phyloP scores from a whole-genome alignment of 1,140 invertebrate genomes.

The Conus betulinus region DNA sequence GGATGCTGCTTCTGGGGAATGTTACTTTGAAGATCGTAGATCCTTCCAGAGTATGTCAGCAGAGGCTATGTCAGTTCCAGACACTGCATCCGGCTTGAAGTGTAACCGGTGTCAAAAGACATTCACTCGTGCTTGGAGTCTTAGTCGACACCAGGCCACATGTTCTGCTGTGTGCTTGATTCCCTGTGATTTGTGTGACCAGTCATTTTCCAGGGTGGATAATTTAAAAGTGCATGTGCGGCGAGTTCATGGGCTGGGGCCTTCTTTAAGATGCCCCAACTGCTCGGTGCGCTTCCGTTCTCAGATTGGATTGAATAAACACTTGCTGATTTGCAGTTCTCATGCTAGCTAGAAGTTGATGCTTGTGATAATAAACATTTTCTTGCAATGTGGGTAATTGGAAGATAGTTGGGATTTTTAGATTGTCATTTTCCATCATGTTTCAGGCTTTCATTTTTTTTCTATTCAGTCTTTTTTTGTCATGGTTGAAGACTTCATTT shows the following conservation, averaged over 20 bases:
- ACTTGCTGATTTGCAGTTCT: neutral
- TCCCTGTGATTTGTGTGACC: slow-evolving; percentile 34
- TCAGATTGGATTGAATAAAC: slow-evolving; percentile 23
- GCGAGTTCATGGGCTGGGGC: slow-evolving; percentile 18
- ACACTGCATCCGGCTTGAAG: neutral
- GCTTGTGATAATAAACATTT: neutral
- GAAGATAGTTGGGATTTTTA: neutral
- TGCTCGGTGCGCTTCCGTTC: slow-evolving; percentile 29
- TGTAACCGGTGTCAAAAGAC: slow-evolving; percentile 10
- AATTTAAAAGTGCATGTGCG: slow-evolving; percentile 29
- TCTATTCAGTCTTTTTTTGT: too few relatives aligned
- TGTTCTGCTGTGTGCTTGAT: slow-evolving; percentile 20
- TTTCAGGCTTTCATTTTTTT: too few relatives aligned
- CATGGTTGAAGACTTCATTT: too few relatives aligned
- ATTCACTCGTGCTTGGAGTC: slow-evolving; percentile 8
- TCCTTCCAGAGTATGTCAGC: neutral
- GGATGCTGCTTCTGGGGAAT: neutral
- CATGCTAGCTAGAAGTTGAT: neutral
- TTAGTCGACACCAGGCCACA: slow-evolving; percentile 24
- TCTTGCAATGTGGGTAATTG: too few relatives aligned
- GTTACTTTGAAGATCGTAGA: neutral
- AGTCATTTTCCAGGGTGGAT: slow-evolving; percentile 25
- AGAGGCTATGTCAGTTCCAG: neutral
- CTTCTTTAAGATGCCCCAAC: slow-evolving; percentile 11
- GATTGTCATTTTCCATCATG: too few relatives aligned